phyloP scores from a whole-genome alignment of 1,140 invertebrate species.

The Gonatopus flavifemur region DNA sequence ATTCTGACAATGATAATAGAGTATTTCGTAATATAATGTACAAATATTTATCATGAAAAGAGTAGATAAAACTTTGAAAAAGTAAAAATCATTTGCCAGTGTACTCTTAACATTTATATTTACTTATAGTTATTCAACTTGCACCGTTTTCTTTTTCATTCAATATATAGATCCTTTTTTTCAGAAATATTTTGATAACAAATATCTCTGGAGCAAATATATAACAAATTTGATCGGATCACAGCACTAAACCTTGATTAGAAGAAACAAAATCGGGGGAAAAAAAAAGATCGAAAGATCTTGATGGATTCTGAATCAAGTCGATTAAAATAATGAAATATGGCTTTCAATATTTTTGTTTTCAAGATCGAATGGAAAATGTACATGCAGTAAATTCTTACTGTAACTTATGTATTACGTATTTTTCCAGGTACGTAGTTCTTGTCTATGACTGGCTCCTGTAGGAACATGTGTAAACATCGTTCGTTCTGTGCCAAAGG shows the following conservation, averaged over 20 bases:
- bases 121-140: too few relatives aligned
- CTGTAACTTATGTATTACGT: constrained; percentile 79
- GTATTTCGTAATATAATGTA: too few relatives aligned
- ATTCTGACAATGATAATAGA: constrained; percentile 18
- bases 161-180: constrained; percentile 9
- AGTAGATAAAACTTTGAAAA: constrained; percentile 12
- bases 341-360: constrained; percentile 20
- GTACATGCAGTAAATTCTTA: constrained; percentile 26
- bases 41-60: constrained; percentile 13
- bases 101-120: constrained; percentile 10
- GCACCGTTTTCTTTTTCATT: constrained; percentile 7
- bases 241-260: constrained; percentile 22
- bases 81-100: constrained; percentile 13
- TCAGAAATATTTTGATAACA: constrained; percentile 8
- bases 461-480: constrained; percentile 99
- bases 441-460: constrained; percentile 96
- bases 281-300: constrained; percentile 22
- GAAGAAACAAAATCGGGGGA: constrained; percentile 19
- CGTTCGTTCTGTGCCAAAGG: constrained; percentile 99
- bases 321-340: constrained; percentile 19
- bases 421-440: constrained; percentile 99
- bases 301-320: constrained; percentile 16
- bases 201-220: constrained; percentile 7
- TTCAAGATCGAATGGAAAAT: constrained; percentile 27
- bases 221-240: constrained; percentile 11